Conservation (phyloP, 2,797 vertebrate genomes). For the Sandelia bainsii region DNA sequence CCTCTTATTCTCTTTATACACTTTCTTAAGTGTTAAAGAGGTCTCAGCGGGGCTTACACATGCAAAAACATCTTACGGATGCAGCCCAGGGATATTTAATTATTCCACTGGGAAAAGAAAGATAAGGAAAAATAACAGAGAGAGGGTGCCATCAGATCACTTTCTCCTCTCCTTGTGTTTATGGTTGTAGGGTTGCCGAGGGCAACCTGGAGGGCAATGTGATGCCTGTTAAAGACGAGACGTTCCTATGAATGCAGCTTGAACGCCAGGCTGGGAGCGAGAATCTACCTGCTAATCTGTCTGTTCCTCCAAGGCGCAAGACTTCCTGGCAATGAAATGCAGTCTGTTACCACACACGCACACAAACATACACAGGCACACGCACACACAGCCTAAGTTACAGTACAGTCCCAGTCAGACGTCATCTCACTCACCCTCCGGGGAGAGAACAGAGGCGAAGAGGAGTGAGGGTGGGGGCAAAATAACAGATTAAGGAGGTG, state of each 20-base stretch:
- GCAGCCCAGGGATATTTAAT: slow-evolving; percentile 31
- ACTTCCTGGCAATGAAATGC: slow-evolving; percentile 68
- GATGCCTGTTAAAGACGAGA: slow-evolving; percentile 91
- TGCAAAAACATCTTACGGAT: slow-evolving; percentile 24
- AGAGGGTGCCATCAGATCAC: slow-evolving; percentile 70
- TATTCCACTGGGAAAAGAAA: slow-evolving; percentile 15
- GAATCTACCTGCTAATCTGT: slow-evolving; percentile 72
- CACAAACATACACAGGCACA: slow-evolving; percentile 41
- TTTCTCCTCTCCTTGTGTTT: slow-evolving; percentile 79
- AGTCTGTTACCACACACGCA: slow-evolving; percentile 60
- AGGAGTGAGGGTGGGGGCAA: slow-evolving; percentile 10
- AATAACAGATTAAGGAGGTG: slow-evolving; percentile 42
- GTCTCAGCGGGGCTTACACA: slow-evolving; percentile 46
- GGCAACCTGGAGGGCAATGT: slow-evolving; percentile 83
- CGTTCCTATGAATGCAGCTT: slow-evolving; percentile 79
- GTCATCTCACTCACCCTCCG: slow-evolving; percentile 62
- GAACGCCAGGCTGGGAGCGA: slow-evolving; percentile 66
- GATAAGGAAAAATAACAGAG: slow-evolving; percentile 25
- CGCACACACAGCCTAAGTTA: slow-evolving; percentile 46
- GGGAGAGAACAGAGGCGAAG: slow-evolving; percentile 49
- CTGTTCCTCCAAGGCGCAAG: slow-evolving; percentile 75
- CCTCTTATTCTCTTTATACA: slow-evolving; percentile 15
- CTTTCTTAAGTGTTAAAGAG: slow-evolving; percentile 19
- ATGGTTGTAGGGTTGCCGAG: slow-evolving; percentile 80
- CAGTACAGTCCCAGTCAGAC: slow-evolving; percentile 66